Evolutionary conservation across 1,140 invertebrate genomes (phyloP).

Genomic region (Reticulitermes speratus): DNA sequence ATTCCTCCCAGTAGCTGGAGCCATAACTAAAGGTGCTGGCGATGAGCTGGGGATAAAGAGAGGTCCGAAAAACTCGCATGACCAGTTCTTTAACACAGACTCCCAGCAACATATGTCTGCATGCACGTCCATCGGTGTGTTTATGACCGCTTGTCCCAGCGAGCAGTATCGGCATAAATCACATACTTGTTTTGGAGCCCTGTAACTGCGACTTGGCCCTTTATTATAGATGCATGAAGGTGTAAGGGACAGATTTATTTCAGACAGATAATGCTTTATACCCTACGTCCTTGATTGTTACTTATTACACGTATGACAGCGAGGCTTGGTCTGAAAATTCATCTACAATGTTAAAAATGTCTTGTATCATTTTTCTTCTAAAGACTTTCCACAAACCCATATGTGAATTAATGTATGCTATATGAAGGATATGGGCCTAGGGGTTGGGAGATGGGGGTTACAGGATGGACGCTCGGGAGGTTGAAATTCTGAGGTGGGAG

Average conservation of each 20-base stretch:
- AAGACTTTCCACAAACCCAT: neutral
- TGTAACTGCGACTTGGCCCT: neutral
- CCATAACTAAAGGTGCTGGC: neutral
- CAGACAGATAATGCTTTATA: neutral
- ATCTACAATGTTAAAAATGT: no score
- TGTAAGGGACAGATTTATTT: neutral
- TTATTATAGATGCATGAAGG: neutral
- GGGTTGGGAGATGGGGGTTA: neutral
- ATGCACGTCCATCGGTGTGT: neutral
- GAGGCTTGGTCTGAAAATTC: no score
- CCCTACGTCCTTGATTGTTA: no score
- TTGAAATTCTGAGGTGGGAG: neutral
- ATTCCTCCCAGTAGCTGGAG: neutral
- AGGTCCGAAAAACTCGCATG: slow-evolving; percentile 17
- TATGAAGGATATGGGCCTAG: neutral
- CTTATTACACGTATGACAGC: no score
- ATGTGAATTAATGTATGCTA: neutral
- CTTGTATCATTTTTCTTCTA: neutral
- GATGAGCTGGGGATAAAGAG: neutral
- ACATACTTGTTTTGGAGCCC: neutral
- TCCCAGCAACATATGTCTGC: neutral
- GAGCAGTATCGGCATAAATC: neutral
- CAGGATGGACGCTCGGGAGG: neutral
- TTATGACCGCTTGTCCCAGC: neutral
- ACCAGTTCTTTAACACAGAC: neutral